These are phyloP conservation scores for Melanaphis sacchari DNA, from an alignment of 1,140 invertebrate genomes.

Conservation along the genomic window DNA sequence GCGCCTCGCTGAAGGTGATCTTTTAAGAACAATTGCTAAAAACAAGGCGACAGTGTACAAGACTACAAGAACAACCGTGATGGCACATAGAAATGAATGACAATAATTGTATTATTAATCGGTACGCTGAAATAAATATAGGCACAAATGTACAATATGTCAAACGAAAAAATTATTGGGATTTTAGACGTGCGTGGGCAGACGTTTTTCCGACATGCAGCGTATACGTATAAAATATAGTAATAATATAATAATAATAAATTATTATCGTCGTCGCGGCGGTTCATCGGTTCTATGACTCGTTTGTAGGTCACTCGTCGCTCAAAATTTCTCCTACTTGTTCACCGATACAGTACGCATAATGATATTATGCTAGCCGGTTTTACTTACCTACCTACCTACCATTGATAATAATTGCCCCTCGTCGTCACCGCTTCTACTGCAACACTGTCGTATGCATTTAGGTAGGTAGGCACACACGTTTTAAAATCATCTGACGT, in stretches of 20 bases:
- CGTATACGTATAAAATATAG: background rate
- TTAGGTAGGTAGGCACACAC: background rate
- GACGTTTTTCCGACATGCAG: background rate
- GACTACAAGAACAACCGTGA: background rate
- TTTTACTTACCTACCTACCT: background rate
- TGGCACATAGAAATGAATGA: background rate
- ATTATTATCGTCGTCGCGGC: background rate
- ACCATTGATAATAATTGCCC: background rate
- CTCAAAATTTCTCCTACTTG: slow-evolving; percentile 31
- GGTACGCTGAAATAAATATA: background rate
- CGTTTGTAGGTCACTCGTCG: slow-evolving; percentile 45
- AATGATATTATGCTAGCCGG: background rate
- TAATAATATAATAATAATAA: background rate
- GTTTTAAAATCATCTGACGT: background rate
- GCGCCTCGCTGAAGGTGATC: too few species aligned
- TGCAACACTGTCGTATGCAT: background rate
- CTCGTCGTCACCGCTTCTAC: background rate
- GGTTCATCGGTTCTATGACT: slow-evolving; percentile 38
- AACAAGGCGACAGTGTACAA: too few species aligned
- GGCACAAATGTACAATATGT: background rate
- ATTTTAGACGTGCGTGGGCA: background rate
- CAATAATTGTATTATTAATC: background rate
- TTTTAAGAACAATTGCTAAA: background rate
- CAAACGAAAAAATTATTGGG: background rate
- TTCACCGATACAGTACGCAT: slow-evolving; percentile 7